A percentile compares a stretch with the other conserved stretches of the same genome.
phyloP scores from a whole-genome alignment of 1,140 invertebrate species.

The Drosophila tropicalis region DNA sequence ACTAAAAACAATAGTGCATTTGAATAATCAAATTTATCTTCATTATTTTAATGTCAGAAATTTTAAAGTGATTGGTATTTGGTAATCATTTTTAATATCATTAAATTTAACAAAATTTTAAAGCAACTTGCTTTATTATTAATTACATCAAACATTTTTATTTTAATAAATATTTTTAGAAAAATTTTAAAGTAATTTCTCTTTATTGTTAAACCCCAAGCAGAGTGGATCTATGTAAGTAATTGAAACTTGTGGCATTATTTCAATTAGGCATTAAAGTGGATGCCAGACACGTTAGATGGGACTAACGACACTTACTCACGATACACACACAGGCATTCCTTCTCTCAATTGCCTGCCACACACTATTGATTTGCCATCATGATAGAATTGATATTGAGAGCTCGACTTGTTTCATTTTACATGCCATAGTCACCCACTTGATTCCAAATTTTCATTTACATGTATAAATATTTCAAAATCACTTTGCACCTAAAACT shows the following conservation, averaged over 20 bases:
- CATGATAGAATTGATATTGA: conserved; percentile 30
- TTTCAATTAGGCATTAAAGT: conserved; percentile 67
- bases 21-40: no score
- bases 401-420: conserved; percentile 27
- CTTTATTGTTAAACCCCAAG: conserved; percentile 20
- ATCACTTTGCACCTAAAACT: conserved; percentile 30
- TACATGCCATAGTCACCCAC: conserved; percentile 32
- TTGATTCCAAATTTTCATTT: conserved; percentile 50
- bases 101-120: no score
- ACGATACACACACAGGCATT: conserved; percentile 39
- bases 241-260: conserved; percentile 62
- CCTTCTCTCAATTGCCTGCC: conserved; percentile 31
- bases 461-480: conserved; percentile 59
- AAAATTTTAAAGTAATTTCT: not conserved
- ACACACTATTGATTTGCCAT: conserved; percentile 36
- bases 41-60: no score
- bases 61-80: no score
- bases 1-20: no score
- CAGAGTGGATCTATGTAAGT: conserved; percentile 10
- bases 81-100: no score
- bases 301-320: conserved; percentile 30
- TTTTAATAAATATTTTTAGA: conserved; percentile 35
- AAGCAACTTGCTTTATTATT: no score
- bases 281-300: conserved; percentile 35
- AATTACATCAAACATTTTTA: no score